Base-by-base conservation (phyloP, 2,113 vertebrate species). In the Proterorhinus semilunaris region DNA sequence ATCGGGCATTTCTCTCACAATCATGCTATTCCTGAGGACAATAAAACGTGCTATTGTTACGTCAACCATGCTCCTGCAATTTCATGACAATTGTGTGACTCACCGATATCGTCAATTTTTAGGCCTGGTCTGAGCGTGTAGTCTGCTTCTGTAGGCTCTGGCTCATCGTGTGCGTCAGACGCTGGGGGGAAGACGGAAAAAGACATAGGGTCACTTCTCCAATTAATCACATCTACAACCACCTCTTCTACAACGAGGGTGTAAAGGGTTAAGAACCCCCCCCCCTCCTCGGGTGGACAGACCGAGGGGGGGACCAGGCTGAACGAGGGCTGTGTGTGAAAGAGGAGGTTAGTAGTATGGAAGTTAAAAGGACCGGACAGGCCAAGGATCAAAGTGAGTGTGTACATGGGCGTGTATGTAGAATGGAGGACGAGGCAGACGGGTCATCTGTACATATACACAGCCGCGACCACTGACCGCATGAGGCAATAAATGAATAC, bases 31-130 rank as follows among this genome's bases (percentile, higher is more conserved):
- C 27, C 27, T n/a, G 27, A 36, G 27, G 27, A 36, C 27, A 36
- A 36, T 36, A 3, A 36, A 36, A 36, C 27, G 27, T 36, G 27
- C 27, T 51, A 13, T 17, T 47, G 21, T 55, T 55, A 7, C 8
- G 17, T 16, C 3, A 10, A 55, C 4, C 27, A 36, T 36, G 27
- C 27, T 36, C 4, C 27, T 55, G 53, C 53, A 55, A 17, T 55
- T 21, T 66, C 49, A 8, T 9, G 17, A 51, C 36, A 53, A 17
- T 17, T 71, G 51, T 55, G 12, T 7, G 16, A 86, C 96, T 96
- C 93, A 98, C 96, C 96, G 75, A 96, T 89, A 84, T 97, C 96
- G 82, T 96, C 94, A 57, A 98, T 94, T 91, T 95, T 97, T 90
- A 98, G 93, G 87, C 94, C 95, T 44, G 96, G 96, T 90, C 94